Evolutionary conservation across 2,113 vertebrate species (phyloP).

Genomic region (Phylloscopus whistleri): DNA sequence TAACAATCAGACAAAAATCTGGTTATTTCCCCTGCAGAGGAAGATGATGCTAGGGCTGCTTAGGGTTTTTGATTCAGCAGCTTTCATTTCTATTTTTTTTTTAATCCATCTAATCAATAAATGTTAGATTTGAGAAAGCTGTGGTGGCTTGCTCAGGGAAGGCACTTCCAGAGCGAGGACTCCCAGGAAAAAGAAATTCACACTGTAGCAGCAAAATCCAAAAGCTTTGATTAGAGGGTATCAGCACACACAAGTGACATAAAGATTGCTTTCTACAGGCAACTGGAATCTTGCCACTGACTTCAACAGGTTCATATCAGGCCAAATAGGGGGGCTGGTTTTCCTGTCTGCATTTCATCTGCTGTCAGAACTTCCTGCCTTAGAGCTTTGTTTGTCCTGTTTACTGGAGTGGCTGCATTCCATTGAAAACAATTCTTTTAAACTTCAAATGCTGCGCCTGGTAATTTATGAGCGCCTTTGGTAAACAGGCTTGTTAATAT

Average conservation of each 20-base stretch:
- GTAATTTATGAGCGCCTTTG: background rate
- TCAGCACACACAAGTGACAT: background rate
- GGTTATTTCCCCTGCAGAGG: background rate
- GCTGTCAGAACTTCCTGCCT: slow-evolving; percentile 37
- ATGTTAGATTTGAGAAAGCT: background rate
- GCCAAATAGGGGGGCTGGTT: background rate
- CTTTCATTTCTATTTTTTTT: background rate
- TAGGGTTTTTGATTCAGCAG: background rate
- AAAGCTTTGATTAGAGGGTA: background rate
- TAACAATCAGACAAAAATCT: background rate
- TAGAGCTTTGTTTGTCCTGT: slow-evolving; percentile 25
- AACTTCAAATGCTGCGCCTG: background rate
- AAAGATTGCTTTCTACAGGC: background rate
- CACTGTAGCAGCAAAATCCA: background rate
- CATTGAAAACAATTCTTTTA: background rate
- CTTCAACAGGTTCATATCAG: slow-evolving; percentile 11
- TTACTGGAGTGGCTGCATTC: background rate
- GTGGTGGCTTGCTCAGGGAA: background rate
- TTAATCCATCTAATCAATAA: background rate
- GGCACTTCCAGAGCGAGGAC: background rate
- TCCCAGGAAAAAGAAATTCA: background rate
- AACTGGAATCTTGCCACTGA: background rate
- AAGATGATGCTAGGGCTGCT: background rate
- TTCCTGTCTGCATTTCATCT: slow-evolving; percentile 21
- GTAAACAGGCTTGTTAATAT: background rate